Evolutionary conservation across 2,797 vertebrate species (phyloP), one percentile per base, ranked within the genome.

Genomic region (Acanthis flammea): DNA sequence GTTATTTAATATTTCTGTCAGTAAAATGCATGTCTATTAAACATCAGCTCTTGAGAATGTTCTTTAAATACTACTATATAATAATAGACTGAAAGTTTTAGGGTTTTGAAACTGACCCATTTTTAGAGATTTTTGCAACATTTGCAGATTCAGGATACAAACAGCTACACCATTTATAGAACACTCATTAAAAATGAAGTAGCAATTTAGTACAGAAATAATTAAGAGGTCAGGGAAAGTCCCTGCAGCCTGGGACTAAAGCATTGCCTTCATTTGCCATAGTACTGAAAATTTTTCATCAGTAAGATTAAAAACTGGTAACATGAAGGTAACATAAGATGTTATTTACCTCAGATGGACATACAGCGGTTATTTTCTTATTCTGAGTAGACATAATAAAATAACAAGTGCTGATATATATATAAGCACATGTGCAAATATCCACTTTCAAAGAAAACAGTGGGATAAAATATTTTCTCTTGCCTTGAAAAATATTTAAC

Each of bases 171-270:
- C 45, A 35, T 68, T 81, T 90, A 80, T 91, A 94, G 90, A 94
- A 70, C 1, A 7, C 33, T 87, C 72, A 89, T 95, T 96, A 96
- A 95, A 95, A 95, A 86, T 83, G 44, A 90, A 95, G 67, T 30
- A 84, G 48, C 24, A 74, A 76, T 79, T 89, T 85, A 60, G 37
- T 51, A 42, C 28, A 81, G 39, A 62, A 76, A 58, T 72, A 88
- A 48, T 83, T 88, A 79, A 93, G 77, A 93, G 53, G 88, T 83
- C 78, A 87, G 0, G 71, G 72, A 75, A 68, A 92, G 57, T 92
- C 78, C 42, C 37, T 81, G 61, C n/a, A 91, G 51, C 60, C 61
- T 54, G 48, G 35, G 16, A 82, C 45, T 87, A 74, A 92, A 89
- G 13, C 22, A 33, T 53, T 82, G 61, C 55, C 41, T 89, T 86